Conservation (phyloP, 2,888 invertebrate species). For the Diogma glabrata region DNA sequence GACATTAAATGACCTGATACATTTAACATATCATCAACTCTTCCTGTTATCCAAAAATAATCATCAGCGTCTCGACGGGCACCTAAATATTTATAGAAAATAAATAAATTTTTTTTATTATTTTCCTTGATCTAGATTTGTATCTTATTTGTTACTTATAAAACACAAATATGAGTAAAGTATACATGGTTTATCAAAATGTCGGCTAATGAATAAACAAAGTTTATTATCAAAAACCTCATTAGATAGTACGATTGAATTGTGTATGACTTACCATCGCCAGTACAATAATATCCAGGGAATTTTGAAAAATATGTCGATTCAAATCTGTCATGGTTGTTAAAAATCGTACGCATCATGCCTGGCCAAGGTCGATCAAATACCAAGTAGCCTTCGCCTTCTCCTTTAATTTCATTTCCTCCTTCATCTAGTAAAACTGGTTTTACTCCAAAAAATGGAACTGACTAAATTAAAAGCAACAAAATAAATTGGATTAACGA, state of each 20-base stretch:
- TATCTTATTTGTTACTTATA: not conserved
- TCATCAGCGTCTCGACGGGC: slow-evolving; percentile 87
- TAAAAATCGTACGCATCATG: slow-evolving; percentile 89
- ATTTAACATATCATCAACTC: slow-evolving; percentile 97
- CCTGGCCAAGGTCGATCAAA: slow-evolving; percentile 96
- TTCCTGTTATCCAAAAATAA: slow-evolving; percentile 91
- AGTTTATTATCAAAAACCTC: not conserved
- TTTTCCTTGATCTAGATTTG: no score
- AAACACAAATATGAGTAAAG: slow-evolving; percentile 3
- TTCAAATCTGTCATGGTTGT: slow-evolving; percentile 82
- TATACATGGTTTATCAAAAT: not conserved
- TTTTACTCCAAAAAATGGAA: slow-evolving; percentile 95
- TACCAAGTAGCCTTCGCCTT: slow-evolving; percentile 89
- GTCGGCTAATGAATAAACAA: not conserved
- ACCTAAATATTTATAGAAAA: slow-evolving; percentile 55
- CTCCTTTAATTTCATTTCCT: slow-evolving; percentile 73
- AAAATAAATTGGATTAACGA: no score
- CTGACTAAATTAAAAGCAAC: slow-evolving; percentile 51
- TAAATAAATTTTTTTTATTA: no score
- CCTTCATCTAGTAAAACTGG: slow-evolving; percentile 79
- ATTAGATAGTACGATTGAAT: not conserved
- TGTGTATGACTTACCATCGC: slow-evolving; percentile 63
- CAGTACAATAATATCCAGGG: slow-evolving; percentile 94
- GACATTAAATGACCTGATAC: slow-evolving; percentile 97
- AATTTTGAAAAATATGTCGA: slow-evolving; percentile 92